Evolutionary conservation across 2,113 vertebrate genomes (phyloP).

Genomic region (Guaruba guarouba): DNA sequence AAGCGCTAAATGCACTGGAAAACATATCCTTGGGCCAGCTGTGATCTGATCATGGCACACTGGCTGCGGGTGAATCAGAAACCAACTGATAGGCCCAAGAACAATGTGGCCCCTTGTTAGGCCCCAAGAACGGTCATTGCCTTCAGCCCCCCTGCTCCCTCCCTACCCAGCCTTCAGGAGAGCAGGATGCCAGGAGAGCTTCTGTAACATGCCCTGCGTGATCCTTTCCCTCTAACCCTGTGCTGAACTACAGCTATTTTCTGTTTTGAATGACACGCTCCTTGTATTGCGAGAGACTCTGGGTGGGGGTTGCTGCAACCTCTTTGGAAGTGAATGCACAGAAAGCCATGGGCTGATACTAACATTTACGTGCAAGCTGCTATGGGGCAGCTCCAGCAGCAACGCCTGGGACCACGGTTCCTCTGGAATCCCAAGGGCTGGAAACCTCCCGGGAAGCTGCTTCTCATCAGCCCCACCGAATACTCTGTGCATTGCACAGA

Average conservation of each 20-base stretch:
- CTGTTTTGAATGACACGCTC: neutral
- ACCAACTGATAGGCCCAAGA: slow-evolving; percentile 55
- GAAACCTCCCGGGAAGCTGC: slow-evolving; percentile 26
- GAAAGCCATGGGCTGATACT: neutral
- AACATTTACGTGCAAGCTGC: neutral
- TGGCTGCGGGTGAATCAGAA: slow-evolving; percentile 70
- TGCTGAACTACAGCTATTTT: neutral
- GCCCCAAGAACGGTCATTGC: neutral
- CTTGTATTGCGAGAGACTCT: neutral
- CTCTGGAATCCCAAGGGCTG: slow-evolving; percentile 14
- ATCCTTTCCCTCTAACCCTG: neutral
- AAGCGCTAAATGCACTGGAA: slow-evolving; percentile 75
- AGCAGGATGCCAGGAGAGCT: neutral
- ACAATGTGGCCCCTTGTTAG: slow-evolving; percentile 75
- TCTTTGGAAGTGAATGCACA: neutral
- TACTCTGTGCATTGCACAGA: neutral
- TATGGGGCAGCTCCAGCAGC: neutral
- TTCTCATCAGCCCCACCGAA: slow-evolving; percentile 8
- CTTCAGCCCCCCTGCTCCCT: neutral
- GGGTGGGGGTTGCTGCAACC: neutral
- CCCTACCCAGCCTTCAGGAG: neutral
- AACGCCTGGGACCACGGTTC: neutral
- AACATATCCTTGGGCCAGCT: slow-evolving; percentile 78
- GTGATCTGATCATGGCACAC: slow-evolving; percentile 68
- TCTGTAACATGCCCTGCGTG: neutral